Base-by-base conservation (phyloP, 2,888 invertebrate species). In the Clistopyga incitator region DNA sequence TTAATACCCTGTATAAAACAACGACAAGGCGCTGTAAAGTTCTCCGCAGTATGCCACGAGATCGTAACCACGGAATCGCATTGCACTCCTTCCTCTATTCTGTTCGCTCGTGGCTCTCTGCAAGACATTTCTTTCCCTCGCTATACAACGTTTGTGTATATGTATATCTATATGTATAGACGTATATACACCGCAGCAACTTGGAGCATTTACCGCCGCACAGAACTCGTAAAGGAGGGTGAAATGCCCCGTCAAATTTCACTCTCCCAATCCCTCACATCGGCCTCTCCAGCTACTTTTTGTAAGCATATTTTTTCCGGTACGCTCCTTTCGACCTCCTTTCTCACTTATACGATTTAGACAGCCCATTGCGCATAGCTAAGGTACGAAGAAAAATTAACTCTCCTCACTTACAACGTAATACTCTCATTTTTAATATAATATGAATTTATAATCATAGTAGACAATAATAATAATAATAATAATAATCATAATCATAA, bases 401-500 rank as follows among this genome's bases (percentile, higher is more conserved):
- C 80, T 81, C 68, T 29, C 67, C 68, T 68, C 75, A 61, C 75
- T 54, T 91, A 90, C 90, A 92, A 92, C 91, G 88, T 91, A 91
- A 92, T 91, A 91, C 90, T 92, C 90, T 92, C 88, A 89, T 91
- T 92, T 92, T 92, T 92, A 92, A 92, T 92, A 92, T 93, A 92
- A 93, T 92, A 89, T 91, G 90, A 90, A 92, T 92, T 90, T 87
- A 90, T 92, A 92, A 92, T 92, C 90, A 90, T 91, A 91, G 90
- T 92, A 84, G 87, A 87, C 88, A 87, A 89, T 90, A 92, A 91
- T 91, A 92, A 90, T 90, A 88, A 88, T 88, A 88, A 88, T 88
- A 88, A 88, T 85, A 87, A 87, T 88, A 87, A 89, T 90, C 89
- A 90, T 90, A 88, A 87, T 71, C 45, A 85, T 85, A 82, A 85